Percentiles rank a stretch among this genome's conserved stretches.
Evolutionary conservation across 2,797 vertebrate genomes (phyloP).

Genomic region (Kryptolebias ocellatus): DNA sequence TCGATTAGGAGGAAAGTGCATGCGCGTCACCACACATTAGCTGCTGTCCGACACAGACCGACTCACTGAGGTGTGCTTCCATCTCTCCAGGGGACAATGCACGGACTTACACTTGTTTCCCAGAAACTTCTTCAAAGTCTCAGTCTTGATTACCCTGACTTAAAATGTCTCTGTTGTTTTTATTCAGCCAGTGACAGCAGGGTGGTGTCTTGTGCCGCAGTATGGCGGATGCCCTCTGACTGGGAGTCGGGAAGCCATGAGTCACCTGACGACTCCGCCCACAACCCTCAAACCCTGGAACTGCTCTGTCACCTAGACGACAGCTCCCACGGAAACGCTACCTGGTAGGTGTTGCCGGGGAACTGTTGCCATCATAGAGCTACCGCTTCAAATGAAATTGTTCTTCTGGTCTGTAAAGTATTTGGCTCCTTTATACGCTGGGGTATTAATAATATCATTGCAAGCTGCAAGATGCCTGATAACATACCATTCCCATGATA

Average conservation of each 20-base stretch:
- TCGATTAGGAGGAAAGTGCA: slow-evolving; percentile 39
- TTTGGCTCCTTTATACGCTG: not conserved
- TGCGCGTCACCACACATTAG: slow-evolving; percentile 24
- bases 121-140: not conserved
- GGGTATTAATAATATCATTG: not conserved
- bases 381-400: slow-evolving; percentile 10
- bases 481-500: not conserved
- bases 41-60: slow-evolving; percentile 4
- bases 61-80: slow-evolving; percentile 1
- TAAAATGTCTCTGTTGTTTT: slow-evolving; percentile 56
- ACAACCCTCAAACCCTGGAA: slow-evolving; percentile 95
- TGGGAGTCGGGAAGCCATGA: slow-evolving; percentile 94
- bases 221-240: slow-evolving; percentile 97
- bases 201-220: slow-evolving; percentile 91
- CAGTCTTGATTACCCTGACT: not conserved
- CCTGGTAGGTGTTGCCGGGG: slow-evolving; percentile 89
- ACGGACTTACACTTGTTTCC: not conserved
- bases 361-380: slow-evolving; percentile 42
- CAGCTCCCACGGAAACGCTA: slow-evolving; percentile 87
- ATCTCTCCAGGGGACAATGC: not conserved
- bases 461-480: not conserved
- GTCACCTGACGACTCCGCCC: slow-evolving; percentile 95
- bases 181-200: slow-evolving; percentile 90
- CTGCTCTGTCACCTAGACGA: slow-evolving; percentile 97
- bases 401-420: slow-evolving; percentile 9